Conservation (phyloP, 1,140 invertebrate genomes). For the Zaprionus gabonicus region DNA sequence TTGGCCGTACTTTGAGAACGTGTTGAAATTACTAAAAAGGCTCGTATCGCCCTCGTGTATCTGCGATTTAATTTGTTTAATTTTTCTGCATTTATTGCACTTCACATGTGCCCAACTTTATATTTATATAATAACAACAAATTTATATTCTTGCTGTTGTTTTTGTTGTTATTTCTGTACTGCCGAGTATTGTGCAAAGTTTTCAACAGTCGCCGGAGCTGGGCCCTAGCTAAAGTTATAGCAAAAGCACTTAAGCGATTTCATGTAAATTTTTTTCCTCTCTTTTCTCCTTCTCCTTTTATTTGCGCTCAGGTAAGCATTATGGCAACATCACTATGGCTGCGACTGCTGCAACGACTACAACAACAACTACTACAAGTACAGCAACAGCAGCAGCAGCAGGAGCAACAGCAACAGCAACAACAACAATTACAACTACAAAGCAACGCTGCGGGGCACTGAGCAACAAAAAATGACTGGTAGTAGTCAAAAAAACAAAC, state of each 20-base stretch:
- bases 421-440: constrained; percentile 37
- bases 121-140: constrained; percentile 47
- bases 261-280: constrained; percentile 66
- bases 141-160: constrained; percentile 16
- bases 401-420: constrained; percentile 22
- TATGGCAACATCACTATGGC: constrained; percentile 73
- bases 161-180: background rate
- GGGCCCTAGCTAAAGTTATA: constrained; percentile 57
- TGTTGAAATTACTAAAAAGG: constrained; percentile 27
- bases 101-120: constrained; percentile 56
- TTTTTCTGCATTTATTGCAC: constrained; percentile 64
- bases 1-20: constrained; percentile 32
- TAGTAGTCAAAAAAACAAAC: constrained; percentile 25
- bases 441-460: constrained; percentile 44
- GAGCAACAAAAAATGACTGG: constrained; percentile 41
- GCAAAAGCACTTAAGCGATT: constrained; percentile 78
- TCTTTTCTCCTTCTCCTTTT: constrained; percentile 25
- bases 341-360: constrained; percentile 36
- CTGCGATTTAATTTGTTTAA: constrained; percentile 68
- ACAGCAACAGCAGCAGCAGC: constrained; percentile 52
- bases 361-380: background rate
- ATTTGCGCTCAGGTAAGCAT: constrained; percentile 76
- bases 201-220: constrained; percentile 28
- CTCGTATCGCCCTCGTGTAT: constrained; percentile 16
- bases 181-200: constrained; percentile 40